These are phyloP conservation scores for Nannoperca australis DNA, from an alignment of 2,797 vertebrate genomes.

Conservation along the genomic window DNA sequence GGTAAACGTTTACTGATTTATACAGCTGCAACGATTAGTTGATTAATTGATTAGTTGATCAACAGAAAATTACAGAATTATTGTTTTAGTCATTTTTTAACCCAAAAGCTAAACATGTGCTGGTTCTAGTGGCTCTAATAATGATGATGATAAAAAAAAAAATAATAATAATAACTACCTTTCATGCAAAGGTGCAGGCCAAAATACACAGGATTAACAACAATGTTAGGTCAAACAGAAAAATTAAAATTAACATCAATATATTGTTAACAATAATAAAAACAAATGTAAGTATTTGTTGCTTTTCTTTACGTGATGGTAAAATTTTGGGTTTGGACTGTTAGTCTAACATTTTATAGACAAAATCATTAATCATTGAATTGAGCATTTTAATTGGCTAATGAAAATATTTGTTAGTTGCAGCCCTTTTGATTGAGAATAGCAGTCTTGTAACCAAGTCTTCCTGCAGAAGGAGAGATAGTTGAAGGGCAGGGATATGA, in stretches of 20 bases:
- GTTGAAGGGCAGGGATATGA: slow-evolving; percentile 70
- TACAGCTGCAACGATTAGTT: background rate
- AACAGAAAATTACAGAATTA: background rate
- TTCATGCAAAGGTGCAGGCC: background rate
- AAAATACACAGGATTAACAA: background rate
- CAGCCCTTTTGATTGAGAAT: background rate
- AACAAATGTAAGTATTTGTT: background rate
- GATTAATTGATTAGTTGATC: background rate
- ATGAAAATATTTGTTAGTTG: background rate
- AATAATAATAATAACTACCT: background rate
- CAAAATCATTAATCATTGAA: background rate
- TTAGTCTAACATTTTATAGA: background rate
- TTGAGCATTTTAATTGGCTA: background rate
- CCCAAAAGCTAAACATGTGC: background rate
- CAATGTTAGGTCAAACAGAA: background rate
- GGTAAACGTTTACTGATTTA: background rate
- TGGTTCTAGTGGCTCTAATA: background rate
- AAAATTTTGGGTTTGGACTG: background rate
- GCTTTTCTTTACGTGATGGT: background rate
- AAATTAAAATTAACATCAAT: background rate
- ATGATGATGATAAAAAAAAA: background rate
- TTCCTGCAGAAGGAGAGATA: slow-evolving; percentile 23
- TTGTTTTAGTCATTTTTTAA: background rate
- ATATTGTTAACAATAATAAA: background rate
- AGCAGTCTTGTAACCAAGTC: slow-evolving; percentile 16